These are phyloP conservation scores for Microctenopoma steveboyesi DNA, from an alignment of 2,797 vertebrate species.

Conservation along the genomic window DNA sequence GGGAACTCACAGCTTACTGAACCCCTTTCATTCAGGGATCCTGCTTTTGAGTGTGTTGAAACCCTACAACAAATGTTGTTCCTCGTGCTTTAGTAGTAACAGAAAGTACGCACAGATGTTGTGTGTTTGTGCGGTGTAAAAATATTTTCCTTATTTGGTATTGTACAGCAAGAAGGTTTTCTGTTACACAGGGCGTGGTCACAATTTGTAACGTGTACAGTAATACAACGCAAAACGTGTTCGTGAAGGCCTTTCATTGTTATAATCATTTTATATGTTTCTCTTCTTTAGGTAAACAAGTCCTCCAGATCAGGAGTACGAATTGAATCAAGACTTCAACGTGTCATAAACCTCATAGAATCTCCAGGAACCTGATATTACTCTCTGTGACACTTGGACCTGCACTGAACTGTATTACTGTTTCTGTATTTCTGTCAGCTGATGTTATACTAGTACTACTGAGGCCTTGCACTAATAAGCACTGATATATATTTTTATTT, in stretches of 20 bases:
- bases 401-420: not conserved
- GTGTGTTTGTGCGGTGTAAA: conserved; percentile 8
- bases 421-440: conserved; percentile 13
- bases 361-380: not conserved
- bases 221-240: conserved; percentile 1
- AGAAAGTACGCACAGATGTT: conserved; percentile 14
- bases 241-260: not conserved
- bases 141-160: not conserved
- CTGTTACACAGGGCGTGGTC: not conserved
- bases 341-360: conserved; percentile 9
- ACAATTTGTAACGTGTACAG: not conserved
- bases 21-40: conserved; percentile 58
- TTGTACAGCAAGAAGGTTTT: not conserved
- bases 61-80: conserved; percentile 40
- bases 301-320: conserved; percentile 4
- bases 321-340: conserved; percentile 25
- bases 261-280: conserved; percentile 12
- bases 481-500: conserved; percentile 1
- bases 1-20: conserved; percentile 67
- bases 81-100: conserved; percentile 15
- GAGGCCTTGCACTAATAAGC: conserved; percentile 19
- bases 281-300: conserved; percentile 47
- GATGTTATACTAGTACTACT: not conserved
- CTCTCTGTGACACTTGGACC: conserved; percentile 7
- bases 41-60: conserved; percentile 50